phyloP scores from a whole-genome alignment of 2,888 invertebrate species.

The Itoplectis maculator region DNA sequence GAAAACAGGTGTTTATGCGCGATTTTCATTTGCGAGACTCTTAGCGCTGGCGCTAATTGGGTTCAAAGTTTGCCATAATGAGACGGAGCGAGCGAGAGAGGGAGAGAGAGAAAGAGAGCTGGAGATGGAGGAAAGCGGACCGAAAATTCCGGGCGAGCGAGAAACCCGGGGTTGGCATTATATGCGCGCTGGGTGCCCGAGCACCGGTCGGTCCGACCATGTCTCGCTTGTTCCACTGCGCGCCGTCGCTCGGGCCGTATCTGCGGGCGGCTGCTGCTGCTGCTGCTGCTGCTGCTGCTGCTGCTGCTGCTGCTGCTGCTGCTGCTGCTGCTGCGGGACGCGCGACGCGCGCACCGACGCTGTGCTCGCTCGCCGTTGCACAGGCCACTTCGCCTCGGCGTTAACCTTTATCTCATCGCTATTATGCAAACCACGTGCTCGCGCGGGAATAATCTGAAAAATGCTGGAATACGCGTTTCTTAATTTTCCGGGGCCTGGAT shows the following conservation, averaged over 20 bases:
- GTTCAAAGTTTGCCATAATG: slow-evolving; percentile 49
- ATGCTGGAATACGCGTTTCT: slow-evolving; percentile 62
- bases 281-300: no score
- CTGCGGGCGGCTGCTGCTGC: no score
- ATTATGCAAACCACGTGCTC: slow-evolving; percentile 59
- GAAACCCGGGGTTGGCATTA: neutral
- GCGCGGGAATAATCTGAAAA: slow-evolving; percentile 57
- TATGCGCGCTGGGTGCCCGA: neutral
- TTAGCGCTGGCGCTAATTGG: slow-evolving; percentile 57
- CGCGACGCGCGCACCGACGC: neutral
- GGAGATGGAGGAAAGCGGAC: neutral
- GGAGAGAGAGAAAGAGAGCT: slow-evolving; percentile 10
- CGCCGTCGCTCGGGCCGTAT: no score
- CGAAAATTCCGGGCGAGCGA: slow-evolving; percentile 41
- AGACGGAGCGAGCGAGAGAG: slow-evolving; percentile 49
- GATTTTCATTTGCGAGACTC: slow-evolving; percentile 62
- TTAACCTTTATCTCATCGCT: slow-evolving; percentile 60
- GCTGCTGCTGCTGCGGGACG: neutral
- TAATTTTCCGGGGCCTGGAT: slow-evolving; percentile 53
- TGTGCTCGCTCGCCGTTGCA: slow-evolving; percentile 15
- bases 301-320: no score
- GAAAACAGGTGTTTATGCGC: slow-evolving; percentile 63
- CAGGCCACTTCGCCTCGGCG: slow-evolving; percentile 50
- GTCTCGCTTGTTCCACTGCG: slow-evolving; percentile 51
- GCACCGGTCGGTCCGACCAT: slow-evolving; percentile 60